These are phyloP conservation scores for Spea multiplicata DNA, from an alignment of 2,113 vertebrate species.

Conservation along the genomic window DNA sequence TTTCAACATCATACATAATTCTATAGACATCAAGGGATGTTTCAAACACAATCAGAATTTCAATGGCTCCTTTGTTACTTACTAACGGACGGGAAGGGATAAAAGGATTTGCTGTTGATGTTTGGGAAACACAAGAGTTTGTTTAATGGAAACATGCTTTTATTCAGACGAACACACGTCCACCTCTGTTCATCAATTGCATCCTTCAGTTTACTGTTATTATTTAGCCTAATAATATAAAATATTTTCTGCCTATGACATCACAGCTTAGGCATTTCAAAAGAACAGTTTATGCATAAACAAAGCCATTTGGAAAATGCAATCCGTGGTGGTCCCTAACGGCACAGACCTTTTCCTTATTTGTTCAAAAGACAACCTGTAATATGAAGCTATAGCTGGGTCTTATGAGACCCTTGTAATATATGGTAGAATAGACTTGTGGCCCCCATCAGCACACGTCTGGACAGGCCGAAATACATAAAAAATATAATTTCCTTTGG, in stretches of 20 bases:
- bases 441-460: too few species aligned
- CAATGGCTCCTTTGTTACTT: background rate
- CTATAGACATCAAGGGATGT: background rate
- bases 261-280: too few species aligned
- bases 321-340: too few species aligned
- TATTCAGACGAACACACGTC: background rate
- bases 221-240: background rate
- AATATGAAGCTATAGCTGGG: too few species aligned
- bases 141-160: conserved; percentile 12
- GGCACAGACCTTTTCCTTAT: too few species aligned
- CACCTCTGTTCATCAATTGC: background rate
- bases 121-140: conserved; percentile 23
- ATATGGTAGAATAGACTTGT: too few species aligned
- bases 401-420: too few species aligned
- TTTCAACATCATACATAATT: conserved; percentile 25
- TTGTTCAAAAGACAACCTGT: too few species aligned
- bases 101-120: background rate
- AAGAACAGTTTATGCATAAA: too few species aligned
- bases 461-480: too few species aligned
- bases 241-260: background rate
- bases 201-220: background rate
- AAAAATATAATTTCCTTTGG: too few species aligned
- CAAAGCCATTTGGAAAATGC: background rate
- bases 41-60: background rate
- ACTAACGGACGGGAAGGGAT: background rate